These are phyloP conservation scores for Carcharodon carcharias DNA, from an alignment of 2,797 vertebrate genomes.

Conservation along the genomic window DNA sequence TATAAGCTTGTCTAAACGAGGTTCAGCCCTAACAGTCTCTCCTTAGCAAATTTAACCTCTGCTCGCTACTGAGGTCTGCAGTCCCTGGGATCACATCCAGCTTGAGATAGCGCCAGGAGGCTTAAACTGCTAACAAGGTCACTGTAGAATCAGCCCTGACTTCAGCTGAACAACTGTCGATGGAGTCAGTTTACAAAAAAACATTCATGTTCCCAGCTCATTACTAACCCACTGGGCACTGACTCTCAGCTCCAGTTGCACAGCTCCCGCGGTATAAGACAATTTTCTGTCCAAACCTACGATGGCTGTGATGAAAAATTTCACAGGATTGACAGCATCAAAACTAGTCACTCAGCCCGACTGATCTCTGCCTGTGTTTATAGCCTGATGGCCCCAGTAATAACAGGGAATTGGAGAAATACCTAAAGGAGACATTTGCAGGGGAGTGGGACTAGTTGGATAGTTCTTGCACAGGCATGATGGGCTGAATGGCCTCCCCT, in stretches of 20 bases:
- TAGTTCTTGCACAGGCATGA: background rate
- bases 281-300: background rate
- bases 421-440: background rate
- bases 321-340: background rate
- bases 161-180: background rate
- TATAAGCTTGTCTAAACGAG: background rate
- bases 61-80: background rate
- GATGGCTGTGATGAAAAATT: background rate
- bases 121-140: background rate
- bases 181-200: background rate
- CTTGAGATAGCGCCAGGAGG: background rate
- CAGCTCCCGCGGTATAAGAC: too few relatives aligned
- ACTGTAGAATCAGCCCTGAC: background rate
- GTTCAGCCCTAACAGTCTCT: background rate
- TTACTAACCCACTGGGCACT: background rate
- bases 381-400: background rate
- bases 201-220: background rate
- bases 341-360: background rate
- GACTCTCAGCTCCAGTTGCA: background rate
- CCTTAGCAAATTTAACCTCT: background rate
- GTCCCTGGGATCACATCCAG: too few relatives aligned
- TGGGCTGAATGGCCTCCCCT: background rate
- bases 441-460: background rate
- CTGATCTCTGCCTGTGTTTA: background rate
- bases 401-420: background rate